These are phyloP conservation scores for Drosophila acutilabella DNA, from an alignment of 2,888 invertebrate genomes.

Conservation along the genomic window DNA sequence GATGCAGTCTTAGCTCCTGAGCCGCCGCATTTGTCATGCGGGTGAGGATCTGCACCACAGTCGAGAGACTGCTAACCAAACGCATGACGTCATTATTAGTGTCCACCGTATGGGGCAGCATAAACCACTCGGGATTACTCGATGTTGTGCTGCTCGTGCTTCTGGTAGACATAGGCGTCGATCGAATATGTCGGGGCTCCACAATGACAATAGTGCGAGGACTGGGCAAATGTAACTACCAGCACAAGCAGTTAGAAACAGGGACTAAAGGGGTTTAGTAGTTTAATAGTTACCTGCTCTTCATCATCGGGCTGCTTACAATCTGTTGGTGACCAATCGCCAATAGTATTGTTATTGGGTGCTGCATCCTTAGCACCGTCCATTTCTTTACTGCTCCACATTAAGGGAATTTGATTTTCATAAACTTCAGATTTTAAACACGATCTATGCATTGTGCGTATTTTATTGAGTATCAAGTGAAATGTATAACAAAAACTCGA, in stretches of 20 bases:
- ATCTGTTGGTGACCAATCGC: background rate
- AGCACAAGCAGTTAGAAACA: background rate
- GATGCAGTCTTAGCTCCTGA: slow-evolving; percentile 40
- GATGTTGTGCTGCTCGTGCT: background rate
- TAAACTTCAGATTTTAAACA: slow-evolving; percentile 48
- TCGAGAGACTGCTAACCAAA: slow-evolving; percentile 41
- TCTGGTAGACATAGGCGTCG: background rate
- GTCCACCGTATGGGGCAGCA: slow-evolving; percentile 34
- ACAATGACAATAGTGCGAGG: slow-evolving; percentile 43
- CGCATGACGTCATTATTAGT: slow-evolving; percentile 36
- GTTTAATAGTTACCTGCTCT: slow-evolving; percentile 22
- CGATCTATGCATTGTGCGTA: slow-evolving; percentile 26
- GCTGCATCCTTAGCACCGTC: background rate
- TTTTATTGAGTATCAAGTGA: background rate
- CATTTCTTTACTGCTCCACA: slow-evolving; percentile 32
- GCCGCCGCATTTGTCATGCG: slow-evolving; percentile 51
- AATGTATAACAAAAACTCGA: background rate
- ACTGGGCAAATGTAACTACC: background rate
- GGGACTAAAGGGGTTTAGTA: background rate
- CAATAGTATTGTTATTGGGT: slow-evolving; percentile 12
- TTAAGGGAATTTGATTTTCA: slow-evolving; percentile 43
- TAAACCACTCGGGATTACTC: slow-evolving; percentile 24
- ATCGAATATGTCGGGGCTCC: slow-evolving; percentile 28
- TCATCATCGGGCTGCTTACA: background rate
- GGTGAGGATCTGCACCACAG: slow-evolving; percentile 48